Percentiles rank a stretch among this genome's conserved stretches.
These are phyloP conservation scores for Pollimyrus isidori DNA, from an alignment of 2,113 vertebrate species.

Conservation along the genomic window DNA sequence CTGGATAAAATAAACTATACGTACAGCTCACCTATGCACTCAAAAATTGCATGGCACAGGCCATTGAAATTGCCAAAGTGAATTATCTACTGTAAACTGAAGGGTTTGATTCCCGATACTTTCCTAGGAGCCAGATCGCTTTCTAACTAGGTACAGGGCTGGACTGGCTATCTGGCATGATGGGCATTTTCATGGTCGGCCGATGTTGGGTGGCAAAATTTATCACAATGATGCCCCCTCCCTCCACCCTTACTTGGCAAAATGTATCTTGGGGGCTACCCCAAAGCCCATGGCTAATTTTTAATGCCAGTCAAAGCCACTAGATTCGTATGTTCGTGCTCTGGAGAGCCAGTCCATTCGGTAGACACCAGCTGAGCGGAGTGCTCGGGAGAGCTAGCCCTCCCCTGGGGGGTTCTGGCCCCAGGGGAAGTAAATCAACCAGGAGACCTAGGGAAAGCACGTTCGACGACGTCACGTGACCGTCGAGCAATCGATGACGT, in stretches of 20 bases:
- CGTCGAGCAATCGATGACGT: not conserved
- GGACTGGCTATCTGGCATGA: not conserved
- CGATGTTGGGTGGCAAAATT: not conserved
- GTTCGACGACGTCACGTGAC: not conserved
- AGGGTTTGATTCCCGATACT: not conserved
- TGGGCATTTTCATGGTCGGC: not conserved
- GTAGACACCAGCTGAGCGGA: not conserved
- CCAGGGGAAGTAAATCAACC: not conserved
- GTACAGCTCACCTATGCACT: not conserved
- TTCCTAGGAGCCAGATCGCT: not conserved
- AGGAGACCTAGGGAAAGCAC: not conserved
- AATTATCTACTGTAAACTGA: not conserved
- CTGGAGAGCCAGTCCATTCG: not conserved
- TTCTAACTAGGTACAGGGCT: not conserved
- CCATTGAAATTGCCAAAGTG: not conserved
- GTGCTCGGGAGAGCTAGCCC: not conserved
- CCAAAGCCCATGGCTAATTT: not conserved
- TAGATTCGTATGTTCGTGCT: not conserved
- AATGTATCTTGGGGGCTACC: not conserved
- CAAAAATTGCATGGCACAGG: not conserved
- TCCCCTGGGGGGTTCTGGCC: too few relatives aligned
- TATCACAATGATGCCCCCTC: not conserved
- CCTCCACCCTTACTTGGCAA: not conserved
- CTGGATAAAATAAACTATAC: not conserved
- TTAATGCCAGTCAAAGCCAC: not conserved